Evolutionary conservation across 2,797 vertebrate genomes (phyloP).

Genomic region (Podarcis lilfordi): DNA sequence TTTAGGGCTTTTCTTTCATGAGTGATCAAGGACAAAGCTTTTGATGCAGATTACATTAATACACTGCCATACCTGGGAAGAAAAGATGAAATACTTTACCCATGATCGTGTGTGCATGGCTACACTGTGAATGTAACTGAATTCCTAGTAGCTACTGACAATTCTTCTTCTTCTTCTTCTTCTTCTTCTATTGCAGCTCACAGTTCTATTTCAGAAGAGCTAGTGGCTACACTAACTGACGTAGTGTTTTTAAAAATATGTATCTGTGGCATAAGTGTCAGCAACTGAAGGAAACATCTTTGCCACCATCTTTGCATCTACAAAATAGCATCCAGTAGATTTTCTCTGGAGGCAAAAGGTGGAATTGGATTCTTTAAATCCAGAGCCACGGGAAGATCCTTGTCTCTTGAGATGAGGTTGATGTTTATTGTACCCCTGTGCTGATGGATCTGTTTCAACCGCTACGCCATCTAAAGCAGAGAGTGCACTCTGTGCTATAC

Average conservation of each 20-base stretch:
- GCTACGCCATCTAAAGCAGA: background rate
- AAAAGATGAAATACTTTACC: background rate
- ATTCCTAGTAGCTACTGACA: background rate
- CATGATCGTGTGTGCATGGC: background rate
- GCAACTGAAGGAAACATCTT: background rate
- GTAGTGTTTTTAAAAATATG: background rate
- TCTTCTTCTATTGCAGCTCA: background rate
- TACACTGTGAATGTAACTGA: background rate
- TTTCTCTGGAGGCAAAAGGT: background rate
- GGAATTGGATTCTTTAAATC: background rate
- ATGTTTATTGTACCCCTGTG: background rate
- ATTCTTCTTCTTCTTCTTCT: too few species aligned
- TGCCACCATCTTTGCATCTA: background rate
- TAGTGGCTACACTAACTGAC: background rate
- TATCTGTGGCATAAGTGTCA: background rate
- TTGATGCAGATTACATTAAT: conserved; percentile 6
- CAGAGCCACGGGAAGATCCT: background rate
- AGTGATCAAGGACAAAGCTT: conserved; percentile 13
- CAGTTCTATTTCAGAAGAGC: background rate
- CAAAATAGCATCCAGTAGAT: background rate
- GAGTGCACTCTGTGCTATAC: background rate
- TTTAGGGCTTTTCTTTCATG: background rate
- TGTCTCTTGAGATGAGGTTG: too few species aligned
- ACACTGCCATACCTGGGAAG: background rate
- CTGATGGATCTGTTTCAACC: background rate